Percentiles rank a stretch among this genome's conserved stretches.
Evolutionary conservation across 2,113 vertebrate species (phyloP).

Genomic region (rat (Rattus norvegicus)): DNA sequence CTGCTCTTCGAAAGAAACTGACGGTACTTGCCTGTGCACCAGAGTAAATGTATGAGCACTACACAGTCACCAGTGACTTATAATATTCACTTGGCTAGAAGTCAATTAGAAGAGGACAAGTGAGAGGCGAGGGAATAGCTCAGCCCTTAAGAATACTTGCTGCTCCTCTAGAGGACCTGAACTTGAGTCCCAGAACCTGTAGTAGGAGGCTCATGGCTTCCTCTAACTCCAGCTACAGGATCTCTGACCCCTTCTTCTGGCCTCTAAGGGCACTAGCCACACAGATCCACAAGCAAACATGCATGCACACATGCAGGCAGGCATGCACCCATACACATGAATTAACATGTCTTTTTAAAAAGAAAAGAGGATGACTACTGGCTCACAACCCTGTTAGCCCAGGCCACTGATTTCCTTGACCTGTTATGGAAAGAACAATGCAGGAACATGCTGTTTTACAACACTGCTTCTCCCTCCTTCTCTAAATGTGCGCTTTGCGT

Average conservation of each 20-base stretch:
- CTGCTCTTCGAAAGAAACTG: slow-evolving; percentile 9
- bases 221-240: not conserved
- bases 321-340: not conserved
- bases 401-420: not conserved
- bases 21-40: not conserved
- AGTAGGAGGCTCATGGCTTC: too few relatives aligned
- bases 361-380: not conserved
- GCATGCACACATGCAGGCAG: not conserved
- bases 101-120: not conserved
- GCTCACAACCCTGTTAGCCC: not conserved
- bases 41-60: not conserved
- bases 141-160: not conserved
- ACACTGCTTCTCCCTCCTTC: not conserved
- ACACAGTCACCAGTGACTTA: not conserved
- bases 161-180: not conserved
- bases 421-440: not conserved
- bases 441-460: slow-evolving; percentile 18
- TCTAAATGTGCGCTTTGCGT: not conserved
- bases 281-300: not conserved
- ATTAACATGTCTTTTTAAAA: not conserved
- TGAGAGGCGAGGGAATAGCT: not conserved
- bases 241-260: not conserved
- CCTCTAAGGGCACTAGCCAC: not conserved
- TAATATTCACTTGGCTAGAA: not conserved
- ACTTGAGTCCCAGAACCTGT: not conserved